Percentiles rank a stretch among this genome's conserved stretches.
Evolutionary conservation across 2,113 vertebrate species (phyloP).

Genomic region (Cyrtonyx montezumae): DNA sequence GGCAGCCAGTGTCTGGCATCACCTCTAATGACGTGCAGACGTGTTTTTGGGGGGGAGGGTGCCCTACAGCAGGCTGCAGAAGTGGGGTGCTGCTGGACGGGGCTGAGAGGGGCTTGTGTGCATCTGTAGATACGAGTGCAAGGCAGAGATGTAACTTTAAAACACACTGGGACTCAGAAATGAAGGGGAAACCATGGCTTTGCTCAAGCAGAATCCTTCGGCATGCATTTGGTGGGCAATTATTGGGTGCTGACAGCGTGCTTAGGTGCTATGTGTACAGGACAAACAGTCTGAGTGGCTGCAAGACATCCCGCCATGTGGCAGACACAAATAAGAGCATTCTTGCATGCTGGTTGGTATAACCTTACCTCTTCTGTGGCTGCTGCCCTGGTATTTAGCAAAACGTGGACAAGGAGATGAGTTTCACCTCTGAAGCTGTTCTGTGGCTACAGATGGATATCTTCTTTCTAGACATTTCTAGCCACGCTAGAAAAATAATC

Average conservation of each 20-base stretch:
- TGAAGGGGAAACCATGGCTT: background rate
- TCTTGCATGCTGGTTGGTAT: background rate
- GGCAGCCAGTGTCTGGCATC: background rate
- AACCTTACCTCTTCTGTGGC: background rate
- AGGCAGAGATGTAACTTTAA: background rate
- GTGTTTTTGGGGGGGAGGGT: background rate
- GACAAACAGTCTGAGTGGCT: background rate
- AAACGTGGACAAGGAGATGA: background rate
- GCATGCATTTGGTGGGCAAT: background rate
- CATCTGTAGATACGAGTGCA: background rate
- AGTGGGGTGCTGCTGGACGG: background rate
- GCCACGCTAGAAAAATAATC: background rate
- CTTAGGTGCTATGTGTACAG: background rate
- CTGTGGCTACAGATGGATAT: background rate
- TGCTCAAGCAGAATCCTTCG: background rate
- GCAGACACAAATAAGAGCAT: background rate
- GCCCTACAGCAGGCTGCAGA: background rate
- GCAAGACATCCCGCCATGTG: background rate
- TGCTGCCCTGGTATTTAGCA: background rate
- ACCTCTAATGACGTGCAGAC: background rate
- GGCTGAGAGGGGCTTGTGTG: background rate
- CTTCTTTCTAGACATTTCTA: background rate
- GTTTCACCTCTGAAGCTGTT: background rate
- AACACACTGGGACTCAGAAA: background rate
- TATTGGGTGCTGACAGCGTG: fast-evolving